A percentile compares a stretch with the other conserved stretches of the same genome.
Evolutionary conservation across 1,140 invertebrate genomes (phyloP).

Genomic region (Drosophila suzukii): DNA sequence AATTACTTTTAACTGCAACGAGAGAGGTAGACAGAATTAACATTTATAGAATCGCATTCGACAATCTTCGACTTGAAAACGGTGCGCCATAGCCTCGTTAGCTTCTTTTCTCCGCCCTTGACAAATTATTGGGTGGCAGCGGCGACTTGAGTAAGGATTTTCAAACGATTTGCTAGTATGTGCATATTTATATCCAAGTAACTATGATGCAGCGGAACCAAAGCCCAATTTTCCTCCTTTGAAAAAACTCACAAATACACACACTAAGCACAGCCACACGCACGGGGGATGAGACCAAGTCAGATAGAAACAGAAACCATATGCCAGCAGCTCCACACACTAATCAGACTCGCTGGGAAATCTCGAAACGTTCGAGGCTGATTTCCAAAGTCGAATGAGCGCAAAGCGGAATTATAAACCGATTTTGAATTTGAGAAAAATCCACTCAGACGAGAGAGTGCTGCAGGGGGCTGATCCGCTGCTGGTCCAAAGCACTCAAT

Average conservation of each 20-base stretch:
- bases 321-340: conserved; percentile 41
- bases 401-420: conserved; percentile 28
- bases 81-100: conserved; percentile 11
- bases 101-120: conserved; percentile 2
- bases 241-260: conserved; percentile 59
- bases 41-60: conserved; percentile 29
- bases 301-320: conserved; percentile 64
- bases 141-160: conserved; percentile 5
- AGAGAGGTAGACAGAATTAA: conserved; percentile 66
- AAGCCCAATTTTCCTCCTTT: conserved; percentile 50
- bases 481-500: conserved; percentile 42
- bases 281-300: conserved; percentile 60
- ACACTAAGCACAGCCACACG: conserved; percentile 55
- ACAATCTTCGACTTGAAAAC: conserved; percentile 21
- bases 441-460: conserved; percentile 8
- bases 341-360: conserved; percentile 56
- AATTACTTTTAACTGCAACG: conserved; percentile 75
- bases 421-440: conserved; percentile 35
- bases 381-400: conserved; percentile 15
- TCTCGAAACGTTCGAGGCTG: conserved; percentile 11
- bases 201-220: conserved; percentile 23
- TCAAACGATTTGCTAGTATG: not conserved
- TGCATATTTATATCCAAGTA: not conserved
- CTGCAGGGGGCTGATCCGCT: conserved; percentile 33
- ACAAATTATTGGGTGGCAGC: not conserved